Base-by-base conservation (phyloP, 2,888 invertebrate genomes). In the Plagiodera versicolora region DNA sequence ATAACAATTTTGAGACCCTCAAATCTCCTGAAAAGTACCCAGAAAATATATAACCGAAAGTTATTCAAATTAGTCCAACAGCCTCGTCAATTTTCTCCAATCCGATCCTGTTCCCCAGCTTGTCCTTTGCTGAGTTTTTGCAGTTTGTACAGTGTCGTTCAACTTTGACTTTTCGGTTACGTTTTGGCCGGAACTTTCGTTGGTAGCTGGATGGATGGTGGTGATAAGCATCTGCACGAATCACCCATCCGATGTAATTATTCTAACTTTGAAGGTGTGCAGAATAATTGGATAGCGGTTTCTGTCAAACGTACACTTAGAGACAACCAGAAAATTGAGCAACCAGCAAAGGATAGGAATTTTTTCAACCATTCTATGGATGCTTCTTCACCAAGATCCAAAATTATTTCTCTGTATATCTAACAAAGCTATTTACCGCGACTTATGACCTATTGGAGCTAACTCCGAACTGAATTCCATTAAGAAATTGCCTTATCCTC, bases 131-230 rank as follows among this genome's bases (percentile, higher is more conserved):
- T n/a, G 39, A 2, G 24, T 39, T 39, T 39, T 39, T 14, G 39
- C 39, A 14, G 14, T n/a, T 39, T n/a, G 39, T 1, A 14, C 39
- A 39, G 39, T 39, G 39, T 55, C 56, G 24, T 62, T 62, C 58
- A 62, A 62, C 61, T 62, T 52, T 58, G 61, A 58, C 61, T 61
- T 58, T 61, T 56, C 46, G 56, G 39, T 56, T 46, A 14, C 45
- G 17, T 30, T 49, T 48, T n/a, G 20, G 47, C 11, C 24, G 16
- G 48, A 35, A 48, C 49, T 56, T 56, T 48, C 56, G 56, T 48
- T 48, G 35, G 56, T 35, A 48, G 48, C 39, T 47, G 30, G 39
- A 39, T 14, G 30, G 39, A 39, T 14, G 32, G 39, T 39, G 1
- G 14, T n/a, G 39, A 39, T 39, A 14, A 39, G 11, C 39, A 39